A percentile compares a stretch with the other conserved stretches of the same genome.
phyloP scores from a whole-genome alignment of 2,113 vertebrate genomes.

The Corythaeola cristata region DNA sequence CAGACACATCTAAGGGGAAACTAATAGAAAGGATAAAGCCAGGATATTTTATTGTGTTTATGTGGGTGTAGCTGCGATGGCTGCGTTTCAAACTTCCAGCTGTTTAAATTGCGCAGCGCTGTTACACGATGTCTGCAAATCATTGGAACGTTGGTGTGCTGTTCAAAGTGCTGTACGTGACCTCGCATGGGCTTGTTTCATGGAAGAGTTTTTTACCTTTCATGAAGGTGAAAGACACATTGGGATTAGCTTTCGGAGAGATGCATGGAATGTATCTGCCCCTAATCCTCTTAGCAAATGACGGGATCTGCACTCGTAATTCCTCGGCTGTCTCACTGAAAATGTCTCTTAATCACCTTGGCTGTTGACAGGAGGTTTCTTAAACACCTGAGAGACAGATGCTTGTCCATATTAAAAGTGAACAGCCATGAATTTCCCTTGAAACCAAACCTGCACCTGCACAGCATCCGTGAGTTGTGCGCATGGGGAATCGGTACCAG shows the following conservation, averaged over 20 bases:
- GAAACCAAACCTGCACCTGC: constrained; percentile 21
- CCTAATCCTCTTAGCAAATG: constrained; percentile 47
- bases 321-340: background rate
- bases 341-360: constrained; percentile 24
- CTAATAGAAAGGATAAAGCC: background rate
- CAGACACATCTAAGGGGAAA: background rate
- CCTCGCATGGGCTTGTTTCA: background rate
- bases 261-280: constrained; percentile 6
- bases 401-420: constrained; percentile 33
- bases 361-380: constrained; percentile 28
- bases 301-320: background rate
- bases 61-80: background rate
- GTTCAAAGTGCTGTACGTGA: background rate
- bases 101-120: background rate
- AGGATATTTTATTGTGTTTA: background rate
- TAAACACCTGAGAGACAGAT: constrained; percentile 40
- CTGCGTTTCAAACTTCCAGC: background rate
- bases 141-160: background rate
- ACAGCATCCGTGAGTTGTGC: background rate
- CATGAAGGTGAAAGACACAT: background rate
- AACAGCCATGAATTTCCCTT: background rate
- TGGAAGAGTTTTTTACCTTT: background rate
- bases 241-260: background rate
- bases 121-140: background rate
- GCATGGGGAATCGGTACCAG: background rate